Conservation (phyloP, 2,888 invertebrate species). For the Caenorhabditis sp. region DNA sequence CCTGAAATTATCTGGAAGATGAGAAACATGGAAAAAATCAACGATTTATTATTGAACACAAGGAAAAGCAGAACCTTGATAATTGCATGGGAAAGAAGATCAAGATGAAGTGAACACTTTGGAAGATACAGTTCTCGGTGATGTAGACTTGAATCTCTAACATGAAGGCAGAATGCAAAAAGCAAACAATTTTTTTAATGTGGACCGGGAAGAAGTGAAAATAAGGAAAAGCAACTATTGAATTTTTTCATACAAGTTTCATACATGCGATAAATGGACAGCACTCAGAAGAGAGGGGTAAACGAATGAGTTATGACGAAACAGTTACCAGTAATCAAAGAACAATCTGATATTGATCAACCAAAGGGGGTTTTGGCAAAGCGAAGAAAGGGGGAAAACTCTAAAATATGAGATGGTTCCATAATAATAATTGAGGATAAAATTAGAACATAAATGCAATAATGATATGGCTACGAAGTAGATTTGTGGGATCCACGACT, state of each 20-base stretch:
- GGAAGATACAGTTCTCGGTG: constrained; percentile 58
- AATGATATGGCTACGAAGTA: constrained; percentile 20
- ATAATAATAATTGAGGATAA: constrained; percentile 29
- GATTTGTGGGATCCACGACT: constrained; percentile 66
- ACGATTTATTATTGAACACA: constrained; percentile 14
- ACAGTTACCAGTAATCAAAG: constrained; percentile 53
- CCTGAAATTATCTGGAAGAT: too few relatives aligned
- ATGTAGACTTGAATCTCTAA: constrained; percentile 33
- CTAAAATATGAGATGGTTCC: constrained; percentile 63
- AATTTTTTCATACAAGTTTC: constrained; percentile 63
- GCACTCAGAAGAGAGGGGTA: neutral
- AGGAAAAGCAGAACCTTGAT: constrained; percentile 12
- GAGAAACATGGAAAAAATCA: neutral
- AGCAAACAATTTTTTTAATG: neutral
- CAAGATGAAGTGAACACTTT: constrained; percentile 62
- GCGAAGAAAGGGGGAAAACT: constrained; percentile 19
- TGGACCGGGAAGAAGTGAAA: constrained; percentile 21
- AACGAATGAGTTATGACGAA: constrained; percentile 36
- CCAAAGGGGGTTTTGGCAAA: constrained; percentile 52
- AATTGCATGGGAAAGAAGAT: constrained; percentile 45
- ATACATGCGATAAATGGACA: constrained; percentile 40
- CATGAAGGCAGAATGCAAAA: constrained; percentile 41
- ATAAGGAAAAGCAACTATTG: constrained; percentile 22
- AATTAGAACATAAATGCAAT: constrained; percentile 4
- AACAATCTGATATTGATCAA: constrained; percentile 65